Conservation (phyloP, 2,797 vertebrate genomes). For the Myoxocephalus aenaeus region DNA sequence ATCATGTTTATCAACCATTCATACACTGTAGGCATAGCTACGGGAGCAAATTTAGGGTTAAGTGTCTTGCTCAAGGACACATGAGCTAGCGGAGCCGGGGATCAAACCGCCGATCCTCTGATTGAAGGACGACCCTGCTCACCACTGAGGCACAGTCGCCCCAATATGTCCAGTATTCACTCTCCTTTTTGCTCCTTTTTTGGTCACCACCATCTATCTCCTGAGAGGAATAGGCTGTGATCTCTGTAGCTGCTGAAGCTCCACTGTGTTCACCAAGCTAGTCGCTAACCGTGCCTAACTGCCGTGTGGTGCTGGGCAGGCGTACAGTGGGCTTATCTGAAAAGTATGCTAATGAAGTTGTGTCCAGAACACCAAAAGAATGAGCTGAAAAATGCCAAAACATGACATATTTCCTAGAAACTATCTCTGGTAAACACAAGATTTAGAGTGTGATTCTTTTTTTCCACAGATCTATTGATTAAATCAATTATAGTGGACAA, state of each 20-base stretch:
- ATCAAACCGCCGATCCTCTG: no score
- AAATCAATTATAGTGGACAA: background rate
- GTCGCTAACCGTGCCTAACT: background rate
- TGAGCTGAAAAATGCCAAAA: background rate
- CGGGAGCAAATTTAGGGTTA: no score
- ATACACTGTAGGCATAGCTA: no score
- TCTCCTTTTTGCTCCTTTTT: background rate
- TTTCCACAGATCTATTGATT: background rate
- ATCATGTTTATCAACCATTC: no score
- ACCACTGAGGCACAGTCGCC: no score
- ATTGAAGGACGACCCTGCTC: no score
- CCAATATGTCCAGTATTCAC: no score
- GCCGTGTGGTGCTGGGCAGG: background rate
- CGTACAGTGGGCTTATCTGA: background rate
- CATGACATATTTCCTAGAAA: background rate
- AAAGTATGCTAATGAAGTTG: no score
- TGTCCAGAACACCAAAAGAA: background rate
- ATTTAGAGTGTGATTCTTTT: background rate
- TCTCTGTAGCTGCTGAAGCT: background rate
- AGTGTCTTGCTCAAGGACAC: no score
- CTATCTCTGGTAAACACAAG: background rate
- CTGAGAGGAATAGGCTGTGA: background rate
- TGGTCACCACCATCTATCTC: background rate
- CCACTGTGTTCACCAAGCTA: background rate
- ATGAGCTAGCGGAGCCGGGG: no score